Evolutionary conservation across 1,140 invertebrate species (phyloP), one percentile per base, ranked within the genome.

Genomic region (Caenorhabditis inopinata): DNA sequence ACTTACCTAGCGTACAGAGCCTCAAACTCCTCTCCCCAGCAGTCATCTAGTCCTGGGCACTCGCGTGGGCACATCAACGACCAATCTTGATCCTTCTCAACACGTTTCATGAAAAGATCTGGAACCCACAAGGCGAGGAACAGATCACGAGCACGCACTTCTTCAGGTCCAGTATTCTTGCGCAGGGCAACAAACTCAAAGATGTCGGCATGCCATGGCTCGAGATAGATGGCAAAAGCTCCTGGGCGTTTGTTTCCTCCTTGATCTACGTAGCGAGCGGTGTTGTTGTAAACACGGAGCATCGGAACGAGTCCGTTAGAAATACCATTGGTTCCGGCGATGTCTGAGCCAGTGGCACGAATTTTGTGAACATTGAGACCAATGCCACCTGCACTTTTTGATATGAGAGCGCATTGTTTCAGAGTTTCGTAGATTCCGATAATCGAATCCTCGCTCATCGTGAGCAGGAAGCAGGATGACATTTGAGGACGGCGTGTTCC

Each of bases 111-210:
- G 88, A 99, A 99, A 35, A 99, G 90, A 92, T 99, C 97, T 6
- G 97, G 96, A 84, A 99, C 95, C 97, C 97, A 99, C 11, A 99
- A 88, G 16, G 93, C 97, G 89, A 96, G 98, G 89, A 99, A 99
- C n/a, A 99, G 90, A 90, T 99, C 97, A 80, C 96, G 91, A 0
- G 96, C 96, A 77, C 96, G 90, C 32, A 93, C 90, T 89, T 98
- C 95, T 89, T 98, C 96, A 86, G 94, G 94, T 42, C 95, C 95
- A 58, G 94, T 96, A 89, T 98, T 98, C 87, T 96, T 97, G 83
- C 93, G 94, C 38, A 97, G 90, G 88, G 97, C 94, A 49, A 98
- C 89, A 90, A 97, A 81, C 78, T 96, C 95, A 89, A 97, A 96
- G 68, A 99, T 92, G 89, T 99, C 96, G 0, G 95, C 93, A 90